phyloP scores from a whole-genome alignment of 2,888 invertebrate species.

The Melanophora roralis region DNA sequence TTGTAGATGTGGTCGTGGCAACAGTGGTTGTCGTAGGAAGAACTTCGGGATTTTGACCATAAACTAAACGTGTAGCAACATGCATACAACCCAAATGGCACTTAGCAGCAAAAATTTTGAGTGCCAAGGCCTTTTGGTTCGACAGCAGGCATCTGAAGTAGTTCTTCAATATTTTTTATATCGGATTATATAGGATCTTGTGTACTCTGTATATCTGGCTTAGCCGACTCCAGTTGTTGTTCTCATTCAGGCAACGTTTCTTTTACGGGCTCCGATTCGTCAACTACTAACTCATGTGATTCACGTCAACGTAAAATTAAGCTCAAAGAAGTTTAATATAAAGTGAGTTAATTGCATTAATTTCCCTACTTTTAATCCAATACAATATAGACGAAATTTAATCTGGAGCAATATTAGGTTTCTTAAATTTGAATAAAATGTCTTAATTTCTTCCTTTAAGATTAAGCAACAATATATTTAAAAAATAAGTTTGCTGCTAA shows the following conservation, averaged over 20 bases:
- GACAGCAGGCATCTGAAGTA: slow-evolving; percentile 25
- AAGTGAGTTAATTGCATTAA: no score
- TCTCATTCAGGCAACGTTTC: slow-evolving; percentile 72
- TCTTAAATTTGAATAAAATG: no score
- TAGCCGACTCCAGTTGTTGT: slow-evolving; percentile 72
- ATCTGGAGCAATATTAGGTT: no score
- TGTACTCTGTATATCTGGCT: slow-evolving; percentile 66
- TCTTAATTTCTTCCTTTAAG: no score
- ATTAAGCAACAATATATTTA: no score
- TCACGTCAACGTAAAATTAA: no score
- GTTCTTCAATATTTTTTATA: slow-evolving; percentile 64
- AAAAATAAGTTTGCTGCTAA: no score
- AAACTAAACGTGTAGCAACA: slow-evolving; percentile 80
- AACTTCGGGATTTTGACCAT: slow-evolving; percentile 78
- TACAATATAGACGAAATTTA: no score
- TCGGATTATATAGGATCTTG: slow-evolving; percentile 65
- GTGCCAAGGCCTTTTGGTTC: slow-evolving; percentile 50
- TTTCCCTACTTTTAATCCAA: no score
- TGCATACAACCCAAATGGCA: slow-evolving; percentile 67
- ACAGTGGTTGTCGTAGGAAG: slow-evolving; percentile 72
- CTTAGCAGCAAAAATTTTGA: slow-evolving; percentile 61
- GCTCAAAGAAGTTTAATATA: no score
- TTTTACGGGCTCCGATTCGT: slow-evolving; percentile 58
- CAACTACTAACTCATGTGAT: slow-evolving; percentile 64
- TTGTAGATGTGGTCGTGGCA: slow-evolving; percentile 66